Base-by-base conservation (phyloP, 2,888 invertebrate species). In the Conchocele bisecta region DNA sequence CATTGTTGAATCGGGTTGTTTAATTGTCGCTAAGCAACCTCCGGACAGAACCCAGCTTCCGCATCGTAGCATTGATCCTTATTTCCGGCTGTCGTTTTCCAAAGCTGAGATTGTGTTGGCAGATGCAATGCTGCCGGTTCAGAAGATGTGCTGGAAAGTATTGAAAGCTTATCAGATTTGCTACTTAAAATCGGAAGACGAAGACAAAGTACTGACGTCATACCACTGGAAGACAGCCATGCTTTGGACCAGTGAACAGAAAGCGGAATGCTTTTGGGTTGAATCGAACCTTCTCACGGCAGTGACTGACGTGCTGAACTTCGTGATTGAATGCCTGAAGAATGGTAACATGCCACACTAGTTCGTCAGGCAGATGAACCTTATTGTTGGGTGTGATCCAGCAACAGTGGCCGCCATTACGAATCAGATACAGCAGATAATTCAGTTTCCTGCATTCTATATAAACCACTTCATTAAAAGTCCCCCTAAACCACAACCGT, bases 161-260 rank as follows among this genome's bases (percentile, higher is more conserved):
- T 24, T 68, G 29, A 68, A 68, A 48, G 68, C 68, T 13, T 68
- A 56, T 29, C 68, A 68, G 37, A 68, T 57, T 39, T 29, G 54
- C 7, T 61, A 41, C 35, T 37, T 68, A 11, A n/a, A n/a, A n/a
- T n/a, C n/a, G n/a, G 31, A 54, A 17, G 57, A 56, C 11, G 35
- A 56, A 11, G 48, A 56, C 5, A 33, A 37, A 15, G 39, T 56
- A 13, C 50, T 68, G 20, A 50, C 68, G 4, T 68, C 68, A 24
- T 68, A 68, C 48, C 68, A 61, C 26, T 68, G 68, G 68, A 68
- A 68, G 33, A 68, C 42, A 33, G 42, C 42, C n/a, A 5, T 68
- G 6, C 61, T 68, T 48, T 68, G 61, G 61, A n/a, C 61, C 9
- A 56, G 68, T 31, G 68, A 68, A 39, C n/a, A 24, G 9, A 26